Evolutionary conservation across 2,797 vertebrate species (phyloP), one percentile per base, ranked within the genome.

Genomic region (Tachyglossus aculeatus): DNA sequence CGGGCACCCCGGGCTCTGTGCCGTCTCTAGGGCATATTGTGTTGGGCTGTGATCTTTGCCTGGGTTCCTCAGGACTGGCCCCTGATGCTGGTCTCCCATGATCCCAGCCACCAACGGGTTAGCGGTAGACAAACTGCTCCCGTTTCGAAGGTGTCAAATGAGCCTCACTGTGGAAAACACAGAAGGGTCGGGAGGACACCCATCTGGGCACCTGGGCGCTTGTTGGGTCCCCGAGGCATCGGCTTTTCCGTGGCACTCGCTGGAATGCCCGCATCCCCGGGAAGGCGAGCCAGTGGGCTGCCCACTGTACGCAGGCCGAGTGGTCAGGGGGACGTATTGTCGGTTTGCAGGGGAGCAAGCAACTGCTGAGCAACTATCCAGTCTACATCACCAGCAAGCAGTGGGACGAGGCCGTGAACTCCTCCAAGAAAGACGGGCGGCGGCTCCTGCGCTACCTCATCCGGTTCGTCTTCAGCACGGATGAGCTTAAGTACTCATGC

Each of bases 401-500:
- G 90, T 99, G 98, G 98, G 98, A 99, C 18, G 98, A 99, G 88
- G 98, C 98, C 6, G 97, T 99, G 77, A 99, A 98, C 91, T 99
- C 97, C 53, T 99, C 97, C 21, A 99, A 99, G 94, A 99, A 99
- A 88, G 98, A 99, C 0, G 97, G 98, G 74, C 86, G 97, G 8
- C 94, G 98, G 67, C 95, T 99, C 83, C 95, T 99, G 71, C 96
- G 98, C 76, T 99, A 99, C 94, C 94, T 99, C 91, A 99, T 99
- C 86, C 96, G 98, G 94, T 99, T 96, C 81, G 95, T 99, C 91
- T 99, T 99, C 93, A 98, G 96, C 85, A 98, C 98, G 19, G 97
- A 99, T 80, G 98, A 99, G 93, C 96, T 99, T 85, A 99, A 99
- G 94, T 99, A 98, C 94, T 99, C 98, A 63, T 99, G 98, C 78